Evolutionary conservation across 2,113 vertebrate genomes (phyloP), one percentile per base, ranked within the genome.

Genomic region (Epinephelus moara): DNA sequence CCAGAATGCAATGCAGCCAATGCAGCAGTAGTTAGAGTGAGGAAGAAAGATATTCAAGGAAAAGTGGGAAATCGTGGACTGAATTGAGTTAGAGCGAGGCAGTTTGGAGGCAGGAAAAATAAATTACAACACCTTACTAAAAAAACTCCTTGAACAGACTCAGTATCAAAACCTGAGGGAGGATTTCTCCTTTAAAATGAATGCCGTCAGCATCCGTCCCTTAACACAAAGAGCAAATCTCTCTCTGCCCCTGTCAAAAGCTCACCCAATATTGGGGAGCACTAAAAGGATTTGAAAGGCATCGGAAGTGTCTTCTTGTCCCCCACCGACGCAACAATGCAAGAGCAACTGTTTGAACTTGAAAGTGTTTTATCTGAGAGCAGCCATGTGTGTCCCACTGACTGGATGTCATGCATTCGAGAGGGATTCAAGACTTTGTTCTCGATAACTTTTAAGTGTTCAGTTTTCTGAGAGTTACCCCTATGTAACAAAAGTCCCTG

Each of bases 271-370:
- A 93, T 88, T 40, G 53, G 66, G 78, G 77, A 78, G 85, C 89
- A 27, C 67, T 89, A 85, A 88, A 87, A 92, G 87, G 90, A 78
- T 86, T n/a, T 86, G 82, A 92, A 94, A 86, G 75, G 85, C 87
- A 77, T 91, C 88, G 90, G 92, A 94, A 93, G 89, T 90, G 93
- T 91, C 89, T 91, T 52, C 88, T 87, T 85, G 88, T 91, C 81
- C 78, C 84, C 85, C 52, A 9, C 73, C 52, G 70, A 86, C 59
- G 60, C 81, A 88, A 92, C 93, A 94, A 90, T 91, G 91, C 82
- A 17, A 5, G 13, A 86, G 89, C 85, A 66, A 86, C 82, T 81
- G 90, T 92, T 94, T 93, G 86, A 94, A 93, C 91, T 90, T 86
- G 75, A 81, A 76, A 77, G 84, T 87, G 89, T 94, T 91, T 94